Evolutionary conservation across 2,888 invertebrate species (phyloP), one percentile per base, ranked within the genome.

Genomic region (Stenodema calcarata): DNA sequence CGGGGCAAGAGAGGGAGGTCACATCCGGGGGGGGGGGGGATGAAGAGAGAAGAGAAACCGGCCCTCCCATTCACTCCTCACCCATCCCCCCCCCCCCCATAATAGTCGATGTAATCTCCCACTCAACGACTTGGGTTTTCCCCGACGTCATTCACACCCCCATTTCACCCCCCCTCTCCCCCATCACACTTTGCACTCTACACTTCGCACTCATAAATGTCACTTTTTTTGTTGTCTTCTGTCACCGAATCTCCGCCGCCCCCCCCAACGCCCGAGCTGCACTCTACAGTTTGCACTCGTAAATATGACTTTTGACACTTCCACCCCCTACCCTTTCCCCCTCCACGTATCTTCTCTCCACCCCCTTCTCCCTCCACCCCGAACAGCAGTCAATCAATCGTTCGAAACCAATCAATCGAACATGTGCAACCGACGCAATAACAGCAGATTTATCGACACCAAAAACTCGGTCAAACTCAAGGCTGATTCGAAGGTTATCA

Each of bases 31-130:
- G 50, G 54, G 23, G 30, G 80, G 50, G 54, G 50, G 54, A n/a
- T n/a, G n/a, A n/a, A n/a, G n/a, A n/a, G n/a, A 12, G 30, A 7
- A 4, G 76, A 12, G 16, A 76, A 12, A 35, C 0, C 62, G 23
- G 4, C 62, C 62, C 12, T 12, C 62, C 62, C 9, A 62, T 23
- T n/a, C n/a, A n/a, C n/a, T n/a, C n/a, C n/a, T n/a, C n/a, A n/a
- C n/a, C n/a, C n/a, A n/a, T n/a, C n/a, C 62, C 50, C n/a, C 6
- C 62, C 62, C n/a, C 80, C 23, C 11, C 80, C 80, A 54, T 80
- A 54, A 54, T 80, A 80, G 80, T 80, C 80, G 80, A 80, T 80
- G 80, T 80, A 80, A 80, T 80, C 80, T 80, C 80, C 80, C 80
- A n/a, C 80, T 50, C 80, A 50, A 50, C 80, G 62, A 23, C 62